Conservation (phyloP, 1,140 invertebrate species). For the Steinernema feltiae region DNA sequence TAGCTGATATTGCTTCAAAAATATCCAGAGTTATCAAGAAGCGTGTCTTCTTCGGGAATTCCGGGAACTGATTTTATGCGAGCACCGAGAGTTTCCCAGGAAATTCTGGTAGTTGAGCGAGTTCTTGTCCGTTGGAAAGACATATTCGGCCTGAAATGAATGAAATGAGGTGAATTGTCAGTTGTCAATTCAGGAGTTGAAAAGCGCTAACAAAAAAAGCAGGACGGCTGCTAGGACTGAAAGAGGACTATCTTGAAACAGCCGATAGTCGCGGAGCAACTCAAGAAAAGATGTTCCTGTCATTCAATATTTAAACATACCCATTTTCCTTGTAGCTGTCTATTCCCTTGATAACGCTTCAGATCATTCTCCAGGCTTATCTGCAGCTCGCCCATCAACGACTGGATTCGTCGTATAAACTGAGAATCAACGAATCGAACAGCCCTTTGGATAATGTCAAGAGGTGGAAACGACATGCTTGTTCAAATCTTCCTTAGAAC, state of each 20-base stretch:
- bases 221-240: too few species aligned
- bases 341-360: neutral
- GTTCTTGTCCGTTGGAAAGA: neutral
- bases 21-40: neutral
- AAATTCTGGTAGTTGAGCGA: conserved; percentile 1
- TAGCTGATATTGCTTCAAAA: neutral
- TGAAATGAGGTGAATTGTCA: too few species aligned
- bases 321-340: neutral
- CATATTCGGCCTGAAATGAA: neutral
- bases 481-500: conserved; percentile 6
- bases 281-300: too few species aligned
- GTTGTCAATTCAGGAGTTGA: too few species aligned
- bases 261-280: too few species aligned
- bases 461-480: neutral
- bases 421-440: neutral
- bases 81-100: neutral
- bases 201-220: neutral
- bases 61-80: neutral
- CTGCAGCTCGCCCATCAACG: neutral
- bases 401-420: neutral
- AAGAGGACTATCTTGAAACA: too few species aligned
- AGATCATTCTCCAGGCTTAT: neutral
- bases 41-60: neutral
- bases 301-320: neutral
- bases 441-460: neutral